Conservation (phyloP, 2,113 vertebrate genomes). For the Conger conger region DNA sequence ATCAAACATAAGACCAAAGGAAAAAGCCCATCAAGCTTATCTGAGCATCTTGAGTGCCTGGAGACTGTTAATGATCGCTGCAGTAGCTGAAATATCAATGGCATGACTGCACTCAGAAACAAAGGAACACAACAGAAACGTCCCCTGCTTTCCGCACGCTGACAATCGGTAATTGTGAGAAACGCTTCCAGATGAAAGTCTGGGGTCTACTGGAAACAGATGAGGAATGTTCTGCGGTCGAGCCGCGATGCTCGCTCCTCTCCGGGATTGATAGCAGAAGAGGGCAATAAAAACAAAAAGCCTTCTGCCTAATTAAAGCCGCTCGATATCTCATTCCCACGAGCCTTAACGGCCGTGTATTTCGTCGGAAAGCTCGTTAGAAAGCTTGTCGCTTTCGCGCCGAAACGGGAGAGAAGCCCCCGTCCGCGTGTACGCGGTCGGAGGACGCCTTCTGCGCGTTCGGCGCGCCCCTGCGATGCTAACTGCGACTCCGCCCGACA, state of each 20-base stretch:
- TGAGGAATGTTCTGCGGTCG: background rate
- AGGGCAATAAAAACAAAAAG: background rate
- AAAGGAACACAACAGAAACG: background rate
- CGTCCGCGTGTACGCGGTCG: no score
- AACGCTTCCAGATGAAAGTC: background rate
- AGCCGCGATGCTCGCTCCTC: background rate
- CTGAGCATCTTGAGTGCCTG: background rate
- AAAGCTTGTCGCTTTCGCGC: background rate
- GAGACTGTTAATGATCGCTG: constrained; percentile 3
- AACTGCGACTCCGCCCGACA: background rate
- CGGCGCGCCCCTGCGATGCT: background rate
- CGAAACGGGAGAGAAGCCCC: background rate
- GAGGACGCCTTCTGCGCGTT: no score
- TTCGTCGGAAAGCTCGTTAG: background rate
- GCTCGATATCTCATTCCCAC: background rate
- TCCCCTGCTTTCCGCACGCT: background rate
- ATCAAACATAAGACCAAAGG: background rate
- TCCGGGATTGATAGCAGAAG: background rate
- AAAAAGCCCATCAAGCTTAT: background rate
- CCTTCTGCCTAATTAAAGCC: background rate
- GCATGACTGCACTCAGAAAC: background rate
- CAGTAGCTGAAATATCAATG: background rate
- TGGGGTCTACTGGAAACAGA: background rate
- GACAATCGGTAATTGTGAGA: background rate
- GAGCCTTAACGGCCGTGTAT: background rate